Evolutionary conservation across 2,888 invertebrate species (phyloP).

Genomic region (Lasius platythorax): DNA sequence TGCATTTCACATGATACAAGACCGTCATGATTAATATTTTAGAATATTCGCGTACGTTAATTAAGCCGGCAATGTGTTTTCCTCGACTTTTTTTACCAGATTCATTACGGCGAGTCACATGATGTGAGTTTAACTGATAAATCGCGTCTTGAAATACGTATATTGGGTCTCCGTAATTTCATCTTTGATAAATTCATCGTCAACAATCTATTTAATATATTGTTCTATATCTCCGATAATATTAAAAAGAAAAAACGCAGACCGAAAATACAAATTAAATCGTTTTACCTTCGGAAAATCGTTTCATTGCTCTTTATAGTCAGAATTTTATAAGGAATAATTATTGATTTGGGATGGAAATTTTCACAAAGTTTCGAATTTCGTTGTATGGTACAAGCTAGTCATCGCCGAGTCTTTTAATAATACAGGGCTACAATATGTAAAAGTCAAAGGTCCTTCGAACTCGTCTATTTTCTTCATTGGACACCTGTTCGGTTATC

Average conservation of each 20-base stretch:
- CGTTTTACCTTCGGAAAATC: background rate
- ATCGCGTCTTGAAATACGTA: background rate
- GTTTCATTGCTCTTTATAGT: background rate
- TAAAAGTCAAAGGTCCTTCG: background rate
- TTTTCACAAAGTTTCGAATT: background rate
- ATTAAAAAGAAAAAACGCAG: background rate
- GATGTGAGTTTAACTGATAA: background rate
- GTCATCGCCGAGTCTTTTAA: background rate
- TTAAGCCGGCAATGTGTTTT: background rate
- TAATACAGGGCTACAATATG: background rate
- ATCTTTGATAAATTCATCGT: background rate
- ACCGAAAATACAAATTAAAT: background rate
- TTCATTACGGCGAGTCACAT: background rate
- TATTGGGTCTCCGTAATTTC: background rate
- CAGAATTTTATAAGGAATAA: background rate
- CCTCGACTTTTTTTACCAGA: background rate
- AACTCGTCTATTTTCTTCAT: constrained; percentile 43
- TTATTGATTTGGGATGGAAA: background rate
- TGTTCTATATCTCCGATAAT: background rate
- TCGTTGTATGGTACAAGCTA: background rate
- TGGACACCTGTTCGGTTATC: constrained; percentile 67
- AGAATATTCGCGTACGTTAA: background rate
- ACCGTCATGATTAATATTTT: background rate
- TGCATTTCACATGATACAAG: background rate
- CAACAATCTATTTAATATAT: background rate